Evolutionary conservation across 2,888 invertebrate species (phyloP).

Genomic region (Anoplius nigerrimus): DNA sequence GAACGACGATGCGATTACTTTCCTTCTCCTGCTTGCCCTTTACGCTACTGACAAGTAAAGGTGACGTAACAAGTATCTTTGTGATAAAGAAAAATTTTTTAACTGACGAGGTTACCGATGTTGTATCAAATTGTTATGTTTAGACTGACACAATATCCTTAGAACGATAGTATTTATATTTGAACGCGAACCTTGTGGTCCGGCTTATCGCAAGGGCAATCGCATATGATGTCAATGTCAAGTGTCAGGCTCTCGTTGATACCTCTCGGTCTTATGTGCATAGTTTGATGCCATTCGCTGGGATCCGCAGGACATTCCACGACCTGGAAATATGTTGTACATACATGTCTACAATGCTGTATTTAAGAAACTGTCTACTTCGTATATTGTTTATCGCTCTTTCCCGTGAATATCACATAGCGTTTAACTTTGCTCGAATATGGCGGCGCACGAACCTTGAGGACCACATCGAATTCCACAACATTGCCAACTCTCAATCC

Average conservation of each 20-base stretch:
- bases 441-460: conserved; percentile 71
- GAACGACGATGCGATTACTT: too few relatives aligned
- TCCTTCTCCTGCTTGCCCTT: too few relatives aligned
- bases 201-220: conserved; percentile 83
- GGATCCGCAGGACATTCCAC: conserved; percentile 79
- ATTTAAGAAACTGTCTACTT: too few relatives aligned
- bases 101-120: too few relatives aligned
- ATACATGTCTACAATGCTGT: too few relatives aligned
- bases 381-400: too few relatives aligned
- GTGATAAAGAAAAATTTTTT: too few relatives aligned
- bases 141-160: not conserved
- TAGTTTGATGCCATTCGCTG: conserved; percentile 74
- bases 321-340: conserved; percentile 64
- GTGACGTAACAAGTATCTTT: too few relatives aligned
- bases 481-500: conserved; percentile 79
- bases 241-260: conserved; percentile 83
- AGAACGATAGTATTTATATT: not conserved
- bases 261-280: conserved; percentile 84
- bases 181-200: conserved; percentile 30
- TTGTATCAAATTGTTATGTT: too few relatives aligned
- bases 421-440: too few relatives aligned
- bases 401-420: too few relatives aligned
- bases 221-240: conserved; percentile 82
- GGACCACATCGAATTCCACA: conserved; percentile 77
- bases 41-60: too few relatives aligned